Evolutionary conservation across 92 coral and sea anemone species (phyloP).

Genomic region (Nematostella vectensis): DNA sequence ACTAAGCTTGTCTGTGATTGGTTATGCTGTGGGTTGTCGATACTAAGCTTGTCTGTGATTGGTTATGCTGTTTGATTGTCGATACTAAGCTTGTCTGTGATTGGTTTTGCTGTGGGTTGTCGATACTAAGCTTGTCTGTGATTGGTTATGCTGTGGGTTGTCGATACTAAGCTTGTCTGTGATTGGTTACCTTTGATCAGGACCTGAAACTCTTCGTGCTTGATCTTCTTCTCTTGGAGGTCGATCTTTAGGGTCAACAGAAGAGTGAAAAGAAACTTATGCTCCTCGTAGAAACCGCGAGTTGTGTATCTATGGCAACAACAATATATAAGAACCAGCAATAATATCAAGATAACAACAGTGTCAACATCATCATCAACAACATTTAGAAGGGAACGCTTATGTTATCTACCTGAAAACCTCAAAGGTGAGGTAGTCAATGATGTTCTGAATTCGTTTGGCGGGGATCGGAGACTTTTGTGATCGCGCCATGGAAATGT

Average conservation of each 20-base stretch:
- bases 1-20: too few species aligned
- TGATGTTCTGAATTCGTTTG: conserved; percentile 88
- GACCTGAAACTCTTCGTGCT: conserved; percentile 86
- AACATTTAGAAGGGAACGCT: background rate
- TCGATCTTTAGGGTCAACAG: conserved; percentile 87
- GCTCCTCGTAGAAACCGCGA: conserved; percentile 96
- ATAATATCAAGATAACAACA: too few species aligned
- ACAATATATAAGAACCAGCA: too few species aligned
- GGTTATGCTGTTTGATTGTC: too few species aligned
- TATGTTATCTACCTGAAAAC: conserved; percentile 48
- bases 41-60: too few species aligned
- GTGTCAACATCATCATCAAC: background rate
- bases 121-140: too few species aligned
- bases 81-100: too few species aligned
- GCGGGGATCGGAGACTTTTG: conserved; percentile 97
- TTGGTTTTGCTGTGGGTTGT: too few species aligned
- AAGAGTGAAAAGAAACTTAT: conserved; percentile 87
- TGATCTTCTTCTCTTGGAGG: conserved; percentile 79
- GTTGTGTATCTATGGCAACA: conserved; percentile 76
- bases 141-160: too few species aligned
- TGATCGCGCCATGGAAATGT: conserved; percentile 94
- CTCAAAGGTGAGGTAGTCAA: conserved; percentile 90
- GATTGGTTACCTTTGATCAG: conserved; percentile 96
- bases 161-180: too few species aligned
- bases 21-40: too few species aligned